Conservation (phyloP, 2,797 vertebrate species). For the Cyprinodon diabolis region DNA sequence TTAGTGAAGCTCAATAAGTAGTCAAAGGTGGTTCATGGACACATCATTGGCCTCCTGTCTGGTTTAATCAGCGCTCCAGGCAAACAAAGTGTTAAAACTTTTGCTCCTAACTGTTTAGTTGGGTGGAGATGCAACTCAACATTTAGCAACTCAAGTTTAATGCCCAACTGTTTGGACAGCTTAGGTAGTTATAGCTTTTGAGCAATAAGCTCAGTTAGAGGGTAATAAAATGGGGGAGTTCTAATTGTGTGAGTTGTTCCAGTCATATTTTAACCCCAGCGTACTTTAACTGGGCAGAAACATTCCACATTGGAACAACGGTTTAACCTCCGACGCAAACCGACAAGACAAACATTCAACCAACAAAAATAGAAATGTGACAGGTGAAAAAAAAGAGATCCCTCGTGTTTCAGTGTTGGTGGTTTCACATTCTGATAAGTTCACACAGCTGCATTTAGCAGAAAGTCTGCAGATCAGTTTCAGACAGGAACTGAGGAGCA, state of each 20-base stretch:
- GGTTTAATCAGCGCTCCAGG: neutral
- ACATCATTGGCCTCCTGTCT: too few relatives aligned
- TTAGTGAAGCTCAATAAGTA: neutral
- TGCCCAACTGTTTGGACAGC: neutral
- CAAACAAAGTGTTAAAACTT: neutral
- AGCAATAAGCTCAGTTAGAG: neutral
- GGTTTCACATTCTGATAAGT: neutral
- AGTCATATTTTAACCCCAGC: neutral
- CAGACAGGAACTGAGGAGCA: constrained; percentile 1
- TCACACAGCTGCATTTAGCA: neutral
- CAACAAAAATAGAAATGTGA: neutral
- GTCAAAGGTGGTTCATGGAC: neutral
- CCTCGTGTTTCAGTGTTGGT: neutral
- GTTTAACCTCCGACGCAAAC: neutral
- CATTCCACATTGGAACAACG: neutral
- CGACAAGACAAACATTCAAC: neutral
- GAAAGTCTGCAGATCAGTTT: neutral
- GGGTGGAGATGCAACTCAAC: neutral
- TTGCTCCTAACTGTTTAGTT: neutral
- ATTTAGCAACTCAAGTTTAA: neutral
- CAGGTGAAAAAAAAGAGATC: neutral
- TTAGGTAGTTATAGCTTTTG: neutral
- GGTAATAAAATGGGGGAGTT: neutral
- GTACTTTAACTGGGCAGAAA: neutral
- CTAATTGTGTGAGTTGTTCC: neutral